phyloP scores from a whole-genome alignment of 2,113 vertebrate genomes.

The Felis chaus region DNA sequence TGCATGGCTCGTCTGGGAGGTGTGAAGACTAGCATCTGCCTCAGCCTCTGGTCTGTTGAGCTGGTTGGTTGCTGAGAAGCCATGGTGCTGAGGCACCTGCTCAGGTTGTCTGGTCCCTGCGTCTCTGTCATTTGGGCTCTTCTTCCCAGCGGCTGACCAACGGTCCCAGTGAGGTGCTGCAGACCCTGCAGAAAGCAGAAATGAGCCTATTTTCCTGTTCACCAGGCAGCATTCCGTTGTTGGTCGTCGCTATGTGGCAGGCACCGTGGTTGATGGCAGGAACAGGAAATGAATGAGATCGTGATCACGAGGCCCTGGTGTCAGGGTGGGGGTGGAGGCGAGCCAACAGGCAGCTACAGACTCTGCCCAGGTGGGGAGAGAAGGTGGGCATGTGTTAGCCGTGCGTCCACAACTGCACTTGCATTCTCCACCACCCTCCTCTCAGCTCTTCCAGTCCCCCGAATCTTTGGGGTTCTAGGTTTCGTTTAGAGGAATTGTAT shows the following conservation, averaged over 20 bases:
- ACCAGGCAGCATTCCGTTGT: background rate
- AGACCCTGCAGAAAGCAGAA: background rate
- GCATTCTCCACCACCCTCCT: background rate
- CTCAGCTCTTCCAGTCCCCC: background rate
- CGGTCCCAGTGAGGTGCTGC: background rate
- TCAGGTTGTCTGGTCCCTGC: background rate
- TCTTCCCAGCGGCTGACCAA: background rate
- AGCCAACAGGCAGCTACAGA: background rate
- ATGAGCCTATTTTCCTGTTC: background rate
- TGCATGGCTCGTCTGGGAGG: background rate
- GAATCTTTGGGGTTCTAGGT: background rate
- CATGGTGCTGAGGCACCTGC: fast-evolving
- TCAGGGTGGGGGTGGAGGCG: no score
- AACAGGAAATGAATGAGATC: background rate
- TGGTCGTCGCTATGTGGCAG: background rate
- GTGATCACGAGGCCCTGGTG: fast-evolving
- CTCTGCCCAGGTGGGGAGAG: background rate
- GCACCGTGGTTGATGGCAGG: background rate
- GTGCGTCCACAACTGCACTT: background rate
- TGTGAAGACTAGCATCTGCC: background rate
- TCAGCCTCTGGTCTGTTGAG: background rate
- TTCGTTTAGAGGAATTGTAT: background rate
- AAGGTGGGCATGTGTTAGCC: no score
- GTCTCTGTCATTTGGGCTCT: background rate
- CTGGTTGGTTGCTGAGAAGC: background rate